Evolutionary conservation across 1,140 invertebrate species (phyloP).

Genomic region (Bombus difficillimus): DNA sequence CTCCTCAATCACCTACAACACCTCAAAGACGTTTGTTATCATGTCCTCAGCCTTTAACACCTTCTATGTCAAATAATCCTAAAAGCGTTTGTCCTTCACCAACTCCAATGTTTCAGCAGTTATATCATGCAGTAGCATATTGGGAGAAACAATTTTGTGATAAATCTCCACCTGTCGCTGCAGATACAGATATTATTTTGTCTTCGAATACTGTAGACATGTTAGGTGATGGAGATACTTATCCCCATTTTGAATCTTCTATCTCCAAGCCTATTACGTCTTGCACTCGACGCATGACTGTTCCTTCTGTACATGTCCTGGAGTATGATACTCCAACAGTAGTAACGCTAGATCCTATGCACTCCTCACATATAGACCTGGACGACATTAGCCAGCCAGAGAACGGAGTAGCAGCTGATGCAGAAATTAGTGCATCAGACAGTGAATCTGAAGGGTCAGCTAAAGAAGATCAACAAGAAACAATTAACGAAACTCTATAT

Average conservation of each 20-base stretch:
- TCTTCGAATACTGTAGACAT: conserved; percentile 48
- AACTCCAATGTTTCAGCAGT: conserved; percentile 84
- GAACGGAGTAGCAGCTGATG: conserved; percentile 79
- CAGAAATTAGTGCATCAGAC: conserved; percentile 83
- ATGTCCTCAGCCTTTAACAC: conserved; percentile 70
- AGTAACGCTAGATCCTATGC: conserved; percentile 80
- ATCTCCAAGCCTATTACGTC: conserved; percentile 32
- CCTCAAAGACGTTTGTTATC: conserved; percentile 77
- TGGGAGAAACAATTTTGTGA: conserved; percentile 80
- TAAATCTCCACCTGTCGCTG: conserved; percentile 69
- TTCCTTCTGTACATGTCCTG: conserved; percentile 77
- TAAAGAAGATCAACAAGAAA: conserved; percentile 82
- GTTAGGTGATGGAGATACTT: conserved; percentile 52
- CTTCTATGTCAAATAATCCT: conserved; percentile 39
- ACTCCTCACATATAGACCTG: conserved; percentile 80
- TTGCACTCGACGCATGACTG: conserved; percentile 72
- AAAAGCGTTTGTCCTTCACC: conserved; percentile 78
- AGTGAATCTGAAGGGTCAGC: conserved; percentile 83
- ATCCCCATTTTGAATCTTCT: conserved; percentile 36
- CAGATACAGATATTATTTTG: conserved; percentile 51
- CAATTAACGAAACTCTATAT: conserved; percentile 85
- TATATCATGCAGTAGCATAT: conserved; percentile 83
- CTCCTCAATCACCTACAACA: conserved; percentile 72
- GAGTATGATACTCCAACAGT: conserved; percentile 76
- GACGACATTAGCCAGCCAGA: conserved; percentile 81